These are phyloP conservation scores for Cordilura impudica DNA, from an alignment of 2,888 invertebrate genomes.

Conservation along the genomic window DNA sequence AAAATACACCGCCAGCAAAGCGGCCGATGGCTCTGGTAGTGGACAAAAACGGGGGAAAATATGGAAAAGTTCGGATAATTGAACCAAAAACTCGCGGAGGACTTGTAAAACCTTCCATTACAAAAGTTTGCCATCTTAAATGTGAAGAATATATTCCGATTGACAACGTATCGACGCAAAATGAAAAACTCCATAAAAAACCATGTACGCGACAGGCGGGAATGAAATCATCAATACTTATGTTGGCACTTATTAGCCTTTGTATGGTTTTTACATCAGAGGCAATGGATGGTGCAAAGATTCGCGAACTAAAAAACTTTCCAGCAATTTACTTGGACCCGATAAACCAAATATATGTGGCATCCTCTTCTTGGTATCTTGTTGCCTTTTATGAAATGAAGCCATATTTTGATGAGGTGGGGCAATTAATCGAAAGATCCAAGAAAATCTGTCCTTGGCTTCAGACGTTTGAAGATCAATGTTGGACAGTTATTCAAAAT, in stretches of 20 bases:
- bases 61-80: not conserved
- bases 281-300: not conserved
- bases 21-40: not conserved
- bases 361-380: not conserved
- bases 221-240: not conserved
- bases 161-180: too few species aligned
- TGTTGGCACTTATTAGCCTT: not conserved
- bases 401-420: not conserved
- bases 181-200: too few species aligned
- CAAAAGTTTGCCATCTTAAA: too few species aligned
- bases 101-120: not conserved
- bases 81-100: not conserved
- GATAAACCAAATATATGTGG: not conserved
- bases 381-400: not conserved
- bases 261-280: not conserved
- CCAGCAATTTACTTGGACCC: not conserved
- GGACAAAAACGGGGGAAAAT: not conserved
- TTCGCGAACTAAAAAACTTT: not conserved
- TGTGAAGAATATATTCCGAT: too few species aligned
- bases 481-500: not conserved
- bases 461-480: not conserved
- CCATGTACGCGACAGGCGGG: too few species aligned
- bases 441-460: not conserved
- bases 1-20: not conserved
- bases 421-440: not conserved